These are phyloP conservation scores for Cryptoprocta ferox DNA, from an alignment of 2,797 vertebrate genomes.

Conservation along the genomic window DNA sequence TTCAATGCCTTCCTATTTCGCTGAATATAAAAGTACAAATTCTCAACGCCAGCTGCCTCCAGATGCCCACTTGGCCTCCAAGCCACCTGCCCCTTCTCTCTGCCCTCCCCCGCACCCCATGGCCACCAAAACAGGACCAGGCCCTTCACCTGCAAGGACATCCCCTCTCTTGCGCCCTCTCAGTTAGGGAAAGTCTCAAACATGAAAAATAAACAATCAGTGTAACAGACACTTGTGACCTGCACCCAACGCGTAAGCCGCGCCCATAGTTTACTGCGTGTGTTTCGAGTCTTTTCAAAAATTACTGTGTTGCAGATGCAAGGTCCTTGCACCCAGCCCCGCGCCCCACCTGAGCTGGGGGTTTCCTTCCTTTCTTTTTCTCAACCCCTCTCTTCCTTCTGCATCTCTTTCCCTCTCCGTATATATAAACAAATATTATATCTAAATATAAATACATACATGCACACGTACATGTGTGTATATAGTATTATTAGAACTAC, in stretches of 20 bases:
- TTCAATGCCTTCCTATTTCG: not conserved
- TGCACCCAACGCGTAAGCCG: not conserved
- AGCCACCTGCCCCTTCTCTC: too few relatives aligned
- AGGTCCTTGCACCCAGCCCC: not conserved
- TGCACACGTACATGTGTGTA: rapidly evolving
- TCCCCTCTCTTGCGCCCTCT: not conserved
- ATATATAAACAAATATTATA: not conserved
- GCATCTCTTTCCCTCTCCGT: not conserved
- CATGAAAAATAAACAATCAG: too few relatives aligned
- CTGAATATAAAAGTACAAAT: not conserved
- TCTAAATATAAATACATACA: not conserved
- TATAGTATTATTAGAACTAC: too few relatives aligned
- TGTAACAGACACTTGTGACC: not conserved
- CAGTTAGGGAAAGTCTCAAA: not conserved
- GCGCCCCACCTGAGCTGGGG: rapidly evolving
- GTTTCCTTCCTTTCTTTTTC: not conserved
- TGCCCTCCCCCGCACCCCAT: too few relatives aligned
- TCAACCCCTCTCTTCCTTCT: not conserved
- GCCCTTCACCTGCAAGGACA: not conserved
- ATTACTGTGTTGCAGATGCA: rapidly evolving
- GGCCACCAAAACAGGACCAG: not conserved
- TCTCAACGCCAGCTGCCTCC: not conserved
- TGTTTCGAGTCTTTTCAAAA: not conserved
- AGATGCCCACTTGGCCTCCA: rapidly evolving
- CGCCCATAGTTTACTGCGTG: rapidly evolving